phyloP scores from a whole-genome alignment of 2,797 vertebrate genomes.

The Crocodylus rhombifer region DNA sequence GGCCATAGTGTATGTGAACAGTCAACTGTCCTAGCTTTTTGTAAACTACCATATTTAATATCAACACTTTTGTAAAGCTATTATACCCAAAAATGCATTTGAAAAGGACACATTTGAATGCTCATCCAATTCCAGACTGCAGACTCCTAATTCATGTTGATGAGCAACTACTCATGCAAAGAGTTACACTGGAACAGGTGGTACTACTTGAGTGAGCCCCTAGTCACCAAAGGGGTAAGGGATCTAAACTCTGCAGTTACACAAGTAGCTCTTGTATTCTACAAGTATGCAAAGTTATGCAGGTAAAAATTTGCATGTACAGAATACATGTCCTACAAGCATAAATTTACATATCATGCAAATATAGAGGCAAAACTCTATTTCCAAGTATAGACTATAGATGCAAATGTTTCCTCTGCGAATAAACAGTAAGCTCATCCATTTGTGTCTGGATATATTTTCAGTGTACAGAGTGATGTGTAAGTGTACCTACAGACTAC shows the following conservation, averaged over 20 bases:
- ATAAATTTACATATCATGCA: not conserved
- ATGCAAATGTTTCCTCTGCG: not conserved
- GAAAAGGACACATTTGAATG: not conserved
- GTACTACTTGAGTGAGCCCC: not conserved
- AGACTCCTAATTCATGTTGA: not conserved
- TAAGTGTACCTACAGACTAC: not conserved
- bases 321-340: not conserved
- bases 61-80: no score
- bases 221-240: not conserved
- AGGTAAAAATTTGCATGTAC: conserved; percentile 7
- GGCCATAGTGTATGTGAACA: no score
- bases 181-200: not conserved
- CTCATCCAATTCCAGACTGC: not conserved
- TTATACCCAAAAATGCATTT: not conserved
- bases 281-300: not conserved
- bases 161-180: not conserved
- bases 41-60: no score
- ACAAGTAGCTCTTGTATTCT: not conserved
- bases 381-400: not conserved
- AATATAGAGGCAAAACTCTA: not conserved
- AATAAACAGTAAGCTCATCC: not conserved
- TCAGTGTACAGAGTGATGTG: not conserved
- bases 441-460: conserved; percentile 37
- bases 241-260: not conserved
- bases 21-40: no score